Evolutionary conservation across 1,140 invertebrate species (phyloP).

Genomic region (Lepidurus couesii): DNA sequence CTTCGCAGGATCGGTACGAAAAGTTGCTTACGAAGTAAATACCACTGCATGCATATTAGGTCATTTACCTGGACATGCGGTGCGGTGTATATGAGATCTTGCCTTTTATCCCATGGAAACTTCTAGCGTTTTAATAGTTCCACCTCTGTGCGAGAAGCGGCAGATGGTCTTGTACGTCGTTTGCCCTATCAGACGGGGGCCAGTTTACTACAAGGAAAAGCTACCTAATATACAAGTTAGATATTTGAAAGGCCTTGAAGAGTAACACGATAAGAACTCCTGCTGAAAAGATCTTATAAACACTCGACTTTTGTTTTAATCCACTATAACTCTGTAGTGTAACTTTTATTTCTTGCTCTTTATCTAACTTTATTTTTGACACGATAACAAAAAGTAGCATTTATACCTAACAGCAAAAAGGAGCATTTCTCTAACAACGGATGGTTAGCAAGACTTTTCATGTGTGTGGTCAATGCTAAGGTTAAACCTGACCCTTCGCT

Average conservation of each 20-base stretch:
- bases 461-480: not conserved
- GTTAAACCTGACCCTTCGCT: not conserved
- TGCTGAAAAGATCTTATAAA: too few relatives aligned
- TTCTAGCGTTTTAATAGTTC: not conserved
- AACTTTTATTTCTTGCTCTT: not conserved
- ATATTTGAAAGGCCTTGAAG: not conserved
- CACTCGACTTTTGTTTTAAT: too few relatives aligned
- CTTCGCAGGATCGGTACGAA: not conserved
- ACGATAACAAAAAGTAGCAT: not conserved
- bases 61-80: constrained; percentile 14
- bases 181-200: not conserved
- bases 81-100: not conserved
- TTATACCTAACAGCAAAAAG: not conserved
- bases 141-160: not conserved
- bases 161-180: not conserved
- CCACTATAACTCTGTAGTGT: not conserved
- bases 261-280: not conserved
- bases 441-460: not conserved
- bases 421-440: not conserved
- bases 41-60: constrained; percentile 16
- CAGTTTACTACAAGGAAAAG: not conserved
- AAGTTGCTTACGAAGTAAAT: constrained; percentile 1
- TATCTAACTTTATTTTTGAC: not conserved
- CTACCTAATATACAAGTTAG: not conserved
- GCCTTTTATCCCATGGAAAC: not conserved